These are phyloP conservation scores for Euplagia quadripunctaria DNA, from an alignment of 2,888 invertebrate genomes.

Conservation along the genomic window DNA sequence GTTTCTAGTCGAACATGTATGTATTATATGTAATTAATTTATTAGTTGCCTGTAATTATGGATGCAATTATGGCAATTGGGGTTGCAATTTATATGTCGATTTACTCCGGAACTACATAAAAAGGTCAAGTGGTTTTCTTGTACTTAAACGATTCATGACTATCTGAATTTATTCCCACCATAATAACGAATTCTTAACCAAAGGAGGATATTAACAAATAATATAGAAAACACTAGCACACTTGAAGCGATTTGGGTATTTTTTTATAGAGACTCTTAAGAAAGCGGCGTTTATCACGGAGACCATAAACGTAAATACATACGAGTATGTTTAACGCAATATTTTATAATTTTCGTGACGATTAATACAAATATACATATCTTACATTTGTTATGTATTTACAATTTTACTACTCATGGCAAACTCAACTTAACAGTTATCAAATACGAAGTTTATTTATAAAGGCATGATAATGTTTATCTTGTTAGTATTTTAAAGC, in stretches of 20 bases:
- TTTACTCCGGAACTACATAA: neutral
- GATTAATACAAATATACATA: neutral
- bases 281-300: too few relatives aligned
- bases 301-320: too few relatives aligned
- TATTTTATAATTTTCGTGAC: neutral
- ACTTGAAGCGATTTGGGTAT: too few relatives aligned
- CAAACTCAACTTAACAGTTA: slow-evolving; percentile 2
- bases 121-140: neutral
- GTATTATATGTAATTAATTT: slow-evolving; percentile 19
- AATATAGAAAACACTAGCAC: too few relatives aligned
- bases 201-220: too few relatives aligned
- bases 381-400: neutral
- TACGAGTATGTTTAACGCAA: too few relatives aligned
- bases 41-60: slow-evolving; percentile 16
- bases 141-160: neutral
- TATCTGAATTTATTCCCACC: neutral
- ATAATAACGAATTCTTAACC: neutral
- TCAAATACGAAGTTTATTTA: slow-evolving; percentile 7
- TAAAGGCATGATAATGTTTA: neutral
- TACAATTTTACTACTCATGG: neutral
- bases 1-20: slow-evolving; percentile 21
- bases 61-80: neutral
- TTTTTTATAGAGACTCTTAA: too few relatives aligned
- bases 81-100: neutral
- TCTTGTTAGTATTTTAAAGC: neutral